Evolutionary conservation across 2,113 vertebrate genomes (phyloP).

Genomic region (Osmerus mordax): DNA sequence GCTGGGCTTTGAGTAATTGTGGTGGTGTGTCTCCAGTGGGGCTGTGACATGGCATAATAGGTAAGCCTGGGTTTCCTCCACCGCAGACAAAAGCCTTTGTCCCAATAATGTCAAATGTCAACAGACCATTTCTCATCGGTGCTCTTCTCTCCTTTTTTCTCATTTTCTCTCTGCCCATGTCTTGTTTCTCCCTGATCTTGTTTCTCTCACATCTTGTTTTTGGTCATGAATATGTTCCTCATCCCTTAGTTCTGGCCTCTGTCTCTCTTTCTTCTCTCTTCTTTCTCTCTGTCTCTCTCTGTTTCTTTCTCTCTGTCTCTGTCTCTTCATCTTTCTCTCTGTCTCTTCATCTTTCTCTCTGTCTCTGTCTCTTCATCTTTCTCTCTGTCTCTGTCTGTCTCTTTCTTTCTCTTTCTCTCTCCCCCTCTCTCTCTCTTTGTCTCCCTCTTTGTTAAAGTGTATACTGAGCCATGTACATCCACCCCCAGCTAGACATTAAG

Average conservation of each 20-base stretch:
- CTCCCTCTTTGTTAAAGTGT: no score
- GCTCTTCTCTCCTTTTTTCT: neutral
- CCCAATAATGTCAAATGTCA: neutral
- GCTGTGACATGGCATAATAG: no score
- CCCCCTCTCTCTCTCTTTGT: neutral
- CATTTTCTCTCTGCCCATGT: neutral
- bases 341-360: neutral
- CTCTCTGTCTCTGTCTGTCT: neutral
- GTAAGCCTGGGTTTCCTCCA: no score
- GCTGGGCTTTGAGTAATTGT: no score
- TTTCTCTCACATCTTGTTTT: neutral
- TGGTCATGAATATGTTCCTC: neutral
- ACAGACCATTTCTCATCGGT: neutral
- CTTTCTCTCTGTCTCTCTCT: neutral
- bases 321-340: neutral
- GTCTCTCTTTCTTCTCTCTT: neutral
- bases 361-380: no score
- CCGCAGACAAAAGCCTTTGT: no score
- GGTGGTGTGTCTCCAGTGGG: no score
- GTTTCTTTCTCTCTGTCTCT: neutral
- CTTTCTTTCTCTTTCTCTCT: neutral
- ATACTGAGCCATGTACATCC: no score
- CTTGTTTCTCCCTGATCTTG: neutral
- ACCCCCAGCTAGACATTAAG: no score
- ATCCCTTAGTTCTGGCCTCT: neutral